phyloP scores from a whole-genome alignment of 2,113 vertebrate species.

The Kryptolebias marmoratus region DNA sequence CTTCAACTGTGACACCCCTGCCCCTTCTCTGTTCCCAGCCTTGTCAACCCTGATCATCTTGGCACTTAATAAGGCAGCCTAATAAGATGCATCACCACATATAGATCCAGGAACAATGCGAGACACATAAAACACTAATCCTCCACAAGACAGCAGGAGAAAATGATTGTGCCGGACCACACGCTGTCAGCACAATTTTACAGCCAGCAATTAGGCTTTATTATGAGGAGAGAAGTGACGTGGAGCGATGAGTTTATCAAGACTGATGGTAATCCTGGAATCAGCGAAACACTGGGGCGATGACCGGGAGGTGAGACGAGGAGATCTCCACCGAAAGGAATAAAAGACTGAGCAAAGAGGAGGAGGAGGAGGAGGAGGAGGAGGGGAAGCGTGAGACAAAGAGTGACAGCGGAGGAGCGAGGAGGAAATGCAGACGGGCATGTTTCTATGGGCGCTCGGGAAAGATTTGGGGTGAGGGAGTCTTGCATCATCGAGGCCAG shows the following conservation, averaged over 20 bases:
- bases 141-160: conserved; percentile 41
- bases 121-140: conserved; percentile 39
- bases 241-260: conserved; percentile 15
- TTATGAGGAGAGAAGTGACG: conserved; percentile 48
- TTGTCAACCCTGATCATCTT: conserved; percentile 47
- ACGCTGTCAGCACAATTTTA: conserved; percentile 58
- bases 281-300: conserved; percentile 34
- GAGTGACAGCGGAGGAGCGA: conserved; percentile 52
- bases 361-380: conserved; percentile 26
- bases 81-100: conserved; percentile 26
- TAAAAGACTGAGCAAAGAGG: conserved; percentile 27
- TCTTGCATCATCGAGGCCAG: conserved; percentile 79
- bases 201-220: conserved; percentile 27
- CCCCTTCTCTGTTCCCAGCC: conserved; percentile 20
- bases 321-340: neutral
- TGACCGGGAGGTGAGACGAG: conserved; percentile 21
- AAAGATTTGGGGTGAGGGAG: conserved; percentile 82
- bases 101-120: conserved; percentile 28
- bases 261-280: neutral
- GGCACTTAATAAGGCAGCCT: conserved; percentile 40
- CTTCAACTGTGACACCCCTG: neutral
- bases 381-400: conserved; percentile 57
- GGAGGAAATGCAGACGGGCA: conserved; percentile 70
- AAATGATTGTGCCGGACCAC: conserved; percentile 20
- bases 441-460: conserved; percentile 81